Base-by-base conservation (phyloP, 2,888 invertebrate species). In the Drosophila picticornis region DNA sequence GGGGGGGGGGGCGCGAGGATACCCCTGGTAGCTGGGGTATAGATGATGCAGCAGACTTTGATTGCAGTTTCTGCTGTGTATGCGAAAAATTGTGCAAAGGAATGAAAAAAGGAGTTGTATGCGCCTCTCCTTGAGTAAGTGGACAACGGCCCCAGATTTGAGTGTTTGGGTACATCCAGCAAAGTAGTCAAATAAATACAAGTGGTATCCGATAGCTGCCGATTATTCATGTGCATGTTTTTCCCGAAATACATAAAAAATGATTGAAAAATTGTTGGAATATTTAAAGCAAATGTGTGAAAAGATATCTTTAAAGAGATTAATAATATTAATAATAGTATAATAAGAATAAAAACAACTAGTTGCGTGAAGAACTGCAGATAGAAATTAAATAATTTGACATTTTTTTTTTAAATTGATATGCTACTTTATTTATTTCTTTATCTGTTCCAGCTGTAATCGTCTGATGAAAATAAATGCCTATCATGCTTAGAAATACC, bases 61-160 rank as follows among this genome's bases (percentile, higher is more conserved):
- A 86, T 88, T 86, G 90, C 90, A 86, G 58, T 84, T 90, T 88
- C 38, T 86, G 85, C 88, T 77, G 88, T 74, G 81, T 75, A 27
- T 46, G 90, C 85, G 32, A 53, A 83, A 77, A 84, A 73, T 36
- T 38, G n/a, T 62, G 48, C 22, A 58, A 56, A 52, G 34, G 53
- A 46, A 58, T 38, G 52, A 25, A 16, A 16, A 46, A 46, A 36
- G 40, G 40, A 22, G 36, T 16, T 43, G n/a, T 40, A 25, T 50
- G 38, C 29, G 16, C 32, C 36, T 29, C 52, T 27, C 25, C 36
- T 25, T 22, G 40, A 51, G 43, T 34, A 58, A 71, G 65, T 69
- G 64, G 57, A 36, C 36, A 67, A 50, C 52, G 60, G 61, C 53
- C 31, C 73, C 53, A 62, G 48, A 59, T 77, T 53, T 36, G 36